Evolutionary conservation across 2,797 vertebrate species (phyloP).

Genomic region (Limosa lapponica): DNA sequence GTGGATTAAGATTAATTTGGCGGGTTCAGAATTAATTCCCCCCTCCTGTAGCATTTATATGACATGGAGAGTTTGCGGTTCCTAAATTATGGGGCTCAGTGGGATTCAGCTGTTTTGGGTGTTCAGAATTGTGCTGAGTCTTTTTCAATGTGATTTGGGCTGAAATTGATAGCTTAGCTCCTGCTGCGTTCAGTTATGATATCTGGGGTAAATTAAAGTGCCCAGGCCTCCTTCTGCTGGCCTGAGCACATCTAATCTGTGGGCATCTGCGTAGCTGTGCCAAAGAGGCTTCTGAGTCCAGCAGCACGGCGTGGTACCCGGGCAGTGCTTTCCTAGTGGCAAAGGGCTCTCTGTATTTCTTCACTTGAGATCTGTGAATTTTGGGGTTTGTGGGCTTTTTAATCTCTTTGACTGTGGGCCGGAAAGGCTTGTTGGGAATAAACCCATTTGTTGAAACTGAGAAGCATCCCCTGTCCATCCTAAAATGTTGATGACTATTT

Average conservation of each 20-base stretch:
- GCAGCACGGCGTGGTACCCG: rapidly evolving
- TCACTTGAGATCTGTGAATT: not conserved
- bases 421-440: not conserved
- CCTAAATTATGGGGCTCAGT: not conserved
- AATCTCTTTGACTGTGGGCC: not conserved
- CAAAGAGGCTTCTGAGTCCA: not conserved
- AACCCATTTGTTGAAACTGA: not conserved
- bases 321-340: not conserved
- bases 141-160: not conserved
- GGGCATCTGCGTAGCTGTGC: not conserved
- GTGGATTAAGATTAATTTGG: not conserved
- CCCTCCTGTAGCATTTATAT: not conserved
- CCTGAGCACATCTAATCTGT: not conserved
- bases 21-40: not conserved
- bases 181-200: not conserved
- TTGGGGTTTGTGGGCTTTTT: not conserved
- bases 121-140: not conserved
- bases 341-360: not conserved
- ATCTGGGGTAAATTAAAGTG: not conserved
- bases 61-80: not conserved
- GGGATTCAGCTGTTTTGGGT: not conserved
- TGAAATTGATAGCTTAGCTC: not conserved
- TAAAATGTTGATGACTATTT: not conserved
- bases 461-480: not conserved
- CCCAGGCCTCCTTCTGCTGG: not conserved